These are phyloP conservation scores for Uropetala carovei DNA, from an alignment of 2,888 invertebrate species.

Conservation along the genomic window DNA sequence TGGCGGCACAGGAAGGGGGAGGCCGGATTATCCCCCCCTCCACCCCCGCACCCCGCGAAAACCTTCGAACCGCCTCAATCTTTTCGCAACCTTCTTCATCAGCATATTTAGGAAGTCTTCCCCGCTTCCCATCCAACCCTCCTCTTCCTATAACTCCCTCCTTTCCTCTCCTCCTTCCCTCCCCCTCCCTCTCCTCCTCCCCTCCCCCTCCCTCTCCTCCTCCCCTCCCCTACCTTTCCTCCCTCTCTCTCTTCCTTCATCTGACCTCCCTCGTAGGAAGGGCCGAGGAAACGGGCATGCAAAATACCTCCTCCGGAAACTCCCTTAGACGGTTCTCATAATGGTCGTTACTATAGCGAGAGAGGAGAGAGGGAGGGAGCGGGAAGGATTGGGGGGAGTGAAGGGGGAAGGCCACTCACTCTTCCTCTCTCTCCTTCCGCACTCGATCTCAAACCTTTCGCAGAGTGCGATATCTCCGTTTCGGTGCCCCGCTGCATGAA, in stretches of 20 bases:
- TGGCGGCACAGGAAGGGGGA: slow-evolving; percentile 8
- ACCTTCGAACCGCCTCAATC: no score
- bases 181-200: not conserved
- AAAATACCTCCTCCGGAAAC: slow-evolving; percentile 62
- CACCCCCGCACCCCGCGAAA: no score
- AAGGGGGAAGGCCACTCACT: no score
- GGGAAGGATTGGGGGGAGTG: no score
- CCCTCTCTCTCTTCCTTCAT: not conserved
- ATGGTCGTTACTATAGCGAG: slow-evolving; percentile 47
- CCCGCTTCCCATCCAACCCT: not conserved
- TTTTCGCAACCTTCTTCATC: no score
- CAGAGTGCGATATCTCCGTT: no score
- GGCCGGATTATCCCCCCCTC: no score
- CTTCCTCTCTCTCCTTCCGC: no score
- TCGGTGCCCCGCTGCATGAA: no score
- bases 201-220: not conserved
- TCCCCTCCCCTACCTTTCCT: slow-evolving; percentile 3
- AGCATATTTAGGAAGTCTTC: no score
- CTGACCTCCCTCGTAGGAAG: slow-evolving; percentile 54
- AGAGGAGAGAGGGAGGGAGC: not conserved
- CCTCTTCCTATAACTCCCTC: not conserved
- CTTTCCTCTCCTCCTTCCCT: not conserved
- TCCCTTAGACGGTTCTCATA: slow-evolving; percentile 53
- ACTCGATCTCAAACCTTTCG: no score
- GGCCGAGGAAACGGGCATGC: slow-evolving; percentile 58